phyloP scores from a whole-genome alignment of 2,113 vertebrate species.

The Centropus unirufus region DNA sequence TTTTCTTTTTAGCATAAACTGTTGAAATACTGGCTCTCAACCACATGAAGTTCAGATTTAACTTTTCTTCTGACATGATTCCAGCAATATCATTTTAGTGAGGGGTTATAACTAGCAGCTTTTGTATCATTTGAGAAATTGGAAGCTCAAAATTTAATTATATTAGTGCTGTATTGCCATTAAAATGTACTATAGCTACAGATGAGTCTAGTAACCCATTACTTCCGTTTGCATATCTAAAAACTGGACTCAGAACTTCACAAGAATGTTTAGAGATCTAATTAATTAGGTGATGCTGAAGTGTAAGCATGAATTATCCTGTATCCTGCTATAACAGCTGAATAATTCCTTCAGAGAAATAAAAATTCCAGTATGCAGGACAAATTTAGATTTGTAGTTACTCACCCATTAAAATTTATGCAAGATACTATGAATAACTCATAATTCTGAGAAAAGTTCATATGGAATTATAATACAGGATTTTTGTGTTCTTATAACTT shows the following conservation, averaged over 20 bases:
- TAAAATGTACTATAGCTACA: background rate
- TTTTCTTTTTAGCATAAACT: background rate
- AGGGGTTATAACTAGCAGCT: background rate
- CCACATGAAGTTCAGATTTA: background rate
- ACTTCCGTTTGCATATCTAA: background rate
- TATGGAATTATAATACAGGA: background rate
- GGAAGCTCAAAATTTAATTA: background rate
- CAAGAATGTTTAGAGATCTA: background rate
- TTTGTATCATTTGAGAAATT: background rate
- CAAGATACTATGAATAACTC: background rate
- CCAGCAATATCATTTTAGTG: background rate
- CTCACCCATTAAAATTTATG: background rate
- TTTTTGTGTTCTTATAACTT: background rate
- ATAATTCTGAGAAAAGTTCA: background rate
- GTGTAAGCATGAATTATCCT: background rate
- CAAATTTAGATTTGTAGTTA: background rate
- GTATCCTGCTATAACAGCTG: background rate
- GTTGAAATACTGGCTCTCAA: background rate
- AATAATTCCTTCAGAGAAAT: conserved; percentile 24
- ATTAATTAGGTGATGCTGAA: background rate
- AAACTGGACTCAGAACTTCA: background rate
- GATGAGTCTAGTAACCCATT: background rate
- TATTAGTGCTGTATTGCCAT: background rate
- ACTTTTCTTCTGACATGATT: background rate
- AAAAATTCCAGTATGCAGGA: conserved; percentile 3